Conservation (phyloP, 1,140 invertebrate genomes). For the Pachypsylla venusta region DNA sequence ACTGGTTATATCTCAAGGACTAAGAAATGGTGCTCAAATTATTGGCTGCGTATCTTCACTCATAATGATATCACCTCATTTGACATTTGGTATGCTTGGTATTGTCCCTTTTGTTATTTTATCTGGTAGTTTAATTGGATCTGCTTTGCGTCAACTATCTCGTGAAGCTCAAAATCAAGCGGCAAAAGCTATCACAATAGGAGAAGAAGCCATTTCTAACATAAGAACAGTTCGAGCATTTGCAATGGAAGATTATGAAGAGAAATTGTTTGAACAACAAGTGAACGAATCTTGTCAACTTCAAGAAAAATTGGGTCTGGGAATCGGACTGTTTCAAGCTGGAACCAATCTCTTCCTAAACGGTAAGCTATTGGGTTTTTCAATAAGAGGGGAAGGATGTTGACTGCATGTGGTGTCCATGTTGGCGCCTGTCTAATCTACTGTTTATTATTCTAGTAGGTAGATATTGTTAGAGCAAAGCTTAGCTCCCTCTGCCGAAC, state of each 20-base stretch:
- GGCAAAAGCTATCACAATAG: slow-evolving; percentile 68
- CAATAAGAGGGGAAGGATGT: no score
- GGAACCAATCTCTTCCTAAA: slow-evolving; percentile 67
- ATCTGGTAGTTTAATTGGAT: slow-evolving; percentile 57
- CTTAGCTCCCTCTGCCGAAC: no score
- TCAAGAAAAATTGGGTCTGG: slow-evolving; percentile 67
- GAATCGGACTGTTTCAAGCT: slow-evolving; percentile 78
- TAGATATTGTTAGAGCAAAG: no score
- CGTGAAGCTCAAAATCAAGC: slow-evolving; percentile 61
- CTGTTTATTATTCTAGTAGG: no score
- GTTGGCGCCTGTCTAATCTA: no score
- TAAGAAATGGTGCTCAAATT: slow-evolving; percentile 59
- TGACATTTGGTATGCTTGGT: slow-evolving; percentile 46
- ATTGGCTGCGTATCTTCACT: slow-evolving; percentile 32
- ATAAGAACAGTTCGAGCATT: slow-evolving; percentile 82
- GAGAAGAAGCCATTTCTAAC: slow-evolving; percentile 84
- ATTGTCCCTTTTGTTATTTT: slow-evolving; percentile 69
- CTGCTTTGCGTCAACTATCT: slow-evolving; percentile 52
- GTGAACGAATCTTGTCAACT: slow-evolving; percentile 50
- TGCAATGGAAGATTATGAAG: slow-evolving; percentile 77
- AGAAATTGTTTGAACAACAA: slow-evolving; percentile 53
- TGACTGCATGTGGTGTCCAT: no score
- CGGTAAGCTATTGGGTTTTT: slow-evolving; percentile 31
- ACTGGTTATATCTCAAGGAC: slow-evolving; percentile 71
- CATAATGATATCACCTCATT: slow-evolving; percentile 11